Evolutionary conservation across 2,888 invertebrate genomes (phyloP).

Genomic region (Drosophila austrosaltans): DNA sequence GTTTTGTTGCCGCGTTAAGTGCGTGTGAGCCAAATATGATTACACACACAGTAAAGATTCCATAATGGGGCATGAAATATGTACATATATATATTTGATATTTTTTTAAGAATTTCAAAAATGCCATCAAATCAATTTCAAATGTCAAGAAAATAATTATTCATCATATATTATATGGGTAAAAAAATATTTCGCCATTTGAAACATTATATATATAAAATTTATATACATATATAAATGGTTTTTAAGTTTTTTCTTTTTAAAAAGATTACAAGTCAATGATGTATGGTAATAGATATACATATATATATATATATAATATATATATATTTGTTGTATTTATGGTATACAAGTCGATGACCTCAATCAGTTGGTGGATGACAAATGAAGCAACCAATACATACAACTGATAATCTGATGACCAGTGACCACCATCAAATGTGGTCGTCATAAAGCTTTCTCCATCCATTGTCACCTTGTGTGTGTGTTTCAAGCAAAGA

Average conservation of each 20-base stretch:
- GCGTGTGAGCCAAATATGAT: too few relatives aligned
- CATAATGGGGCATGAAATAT: neutral
- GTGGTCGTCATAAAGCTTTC: conserved; percentile 22
- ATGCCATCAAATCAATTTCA: neutral
- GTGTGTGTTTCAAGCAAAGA: conserved; percentile 14
- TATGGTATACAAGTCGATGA: conserved; percentile 36
- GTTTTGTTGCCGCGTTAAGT: too few relatives aligned
- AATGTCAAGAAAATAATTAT: conserved; percentile 6
- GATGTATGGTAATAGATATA: neutral
- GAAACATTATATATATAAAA: too few relatives aligned
- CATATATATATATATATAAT: conserved; percentile 10
- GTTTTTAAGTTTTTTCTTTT: neutral
- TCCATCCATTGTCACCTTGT: neutral
- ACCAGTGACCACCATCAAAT: conserved; percentile 5
- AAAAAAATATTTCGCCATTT: neutral
- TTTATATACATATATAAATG: neutral
- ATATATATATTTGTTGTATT: conserved; percentile 8
- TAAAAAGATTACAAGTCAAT: conserved; percentile 5
- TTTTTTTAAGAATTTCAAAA: conserved; percentile 3
- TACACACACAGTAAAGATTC: neutral
- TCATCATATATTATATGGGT: conserved; percentile 2
- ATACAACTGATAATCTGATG: neutral
- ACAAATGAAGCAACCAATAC: conserved; percentile 23
- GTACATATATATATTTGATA: neutral
- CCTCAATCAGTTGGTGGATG: conserved; percentile 43